A percentile compares a stretch with the other conserved stretches of the same genome.
phyloP scores from a whole-genome alignment of 2,888 invertebrate species.

The Tortrix viridana region DNA sequence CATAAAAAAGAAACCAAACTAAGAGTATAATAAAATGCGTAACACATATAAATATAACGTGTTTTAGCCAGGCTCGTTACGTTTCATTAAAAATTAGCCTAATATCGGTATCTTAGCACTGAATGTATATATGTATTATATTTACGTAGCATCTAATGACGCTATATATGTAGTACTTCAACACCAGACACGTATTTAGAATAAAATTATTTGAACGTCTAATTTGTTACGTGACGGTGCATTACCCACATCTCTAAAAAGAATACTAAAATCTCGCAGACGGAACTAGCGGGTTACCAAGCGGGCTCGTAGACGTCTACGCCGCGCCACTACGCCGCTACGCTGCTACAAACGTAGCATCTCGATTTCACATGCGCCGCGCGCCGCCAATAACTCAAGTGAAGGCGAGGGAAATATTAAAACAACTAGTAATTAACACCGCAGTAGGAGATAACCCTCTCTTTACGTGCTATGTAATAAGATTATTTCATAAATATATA shows the following conservation, averaged over 20 bases:
- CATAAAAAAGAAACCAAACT: too few relatives aligned
- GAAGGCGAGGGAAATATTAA: constrained; percentile 62
- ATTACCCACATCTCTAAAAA: neutral
- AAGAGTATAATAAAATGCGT: too few relatives aligned
- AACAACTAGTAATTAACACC: constrained; percentile 60
- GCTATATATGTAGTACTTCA: too few relatives aligned
- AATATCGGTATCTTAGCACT: too few relatives aligned
- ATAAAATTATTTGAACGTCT: too few relatives aligned
- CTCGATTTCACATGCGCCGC: constrained; percentile 62
- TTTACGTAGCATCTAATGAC: too few relatives aligned
- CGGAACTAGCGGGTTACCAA: neutral
- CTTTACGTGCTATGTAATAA: neutral
- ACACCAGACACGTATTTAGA: too few relatives aligned
- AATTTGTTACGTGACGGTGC: too few relatives aligned
- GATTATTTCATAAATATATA: neutral
- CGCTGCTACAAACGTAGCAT: constrained; percentile 55
- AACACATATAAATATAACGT: too few relatives aligned
- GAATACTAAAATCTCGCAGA: neutral
- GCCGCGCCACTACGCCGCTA: constrained; percentile 46
- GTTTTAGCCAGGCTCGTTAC: too few relatives aligned
- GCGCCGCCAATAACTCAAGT: constrained; percentile 70
- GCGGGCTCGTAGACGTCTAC: constrained; percentile 43
- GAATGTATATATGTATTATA: too few relatives aligned
- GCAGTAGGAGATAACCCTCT: constrained; percentile 44
- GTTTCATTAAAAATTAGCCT: too few relatives aligned